Conservation (phyloP, 2,797 vertebrate genomes). For the Triplophysa bombifrons region DNA sequence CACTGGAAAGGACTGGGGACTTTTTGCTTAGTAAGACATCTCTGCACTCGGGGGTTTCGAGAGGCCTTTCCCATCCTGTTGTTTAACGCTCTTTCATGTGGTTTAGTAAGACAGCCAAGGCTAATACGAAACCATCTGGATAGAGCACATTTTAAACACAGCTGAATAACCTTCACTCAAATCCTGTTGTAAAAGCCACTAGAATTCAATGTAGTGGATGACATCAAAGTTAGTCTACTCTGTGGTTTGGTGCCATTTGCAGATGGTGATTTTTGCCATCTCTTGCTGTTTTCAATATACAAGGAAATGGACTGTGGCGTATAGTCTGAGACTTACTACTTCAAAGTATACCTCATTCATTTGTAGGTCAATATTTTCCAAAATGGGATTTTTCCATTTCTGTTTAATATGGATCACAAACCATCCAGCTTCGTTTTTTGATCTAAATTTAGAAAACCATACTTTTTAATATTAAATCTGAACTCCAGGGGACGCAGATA, state of each 20-base stretch:
- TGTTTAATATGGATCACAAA: background rate
- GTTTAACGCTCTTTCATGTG: constrained; percentile 47
- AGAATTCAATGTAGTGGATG: background rate
- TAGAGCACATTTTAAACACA: constrained; percentile 28
- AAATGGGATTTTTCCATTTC: background rate
- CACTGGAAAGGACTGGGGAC: background rate
- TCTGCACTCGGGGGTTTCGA: constrained; percentile 21
- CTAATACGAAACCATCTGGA: constrained; percentile 18
- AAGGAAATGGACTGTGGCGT: background rate
- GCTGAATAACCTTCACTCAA: constrained; percentile 35
- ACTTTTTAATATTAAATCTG: constrained; percentile 35
- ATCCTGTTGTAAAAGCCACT: constrained; percentile 16
- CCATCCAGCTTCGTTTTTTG: background rate
- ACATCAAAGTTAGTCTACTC: background rate
- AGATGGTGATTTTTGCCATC: background rate
- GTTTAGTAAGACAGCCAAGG: constrained; percentile 30
- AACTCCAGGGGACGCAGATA: constrained; percentile 15
- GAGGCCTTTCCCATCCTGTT: constrained; percentile 32
- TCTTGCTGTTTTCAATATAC: background rate
- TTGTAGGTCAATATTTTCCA: background rate
- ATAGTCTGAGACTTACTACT: background rate
- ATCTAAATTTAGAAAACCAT: background rate
- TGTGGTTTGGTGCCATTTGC: background rate
- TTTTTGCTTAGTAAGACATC: constrained; percentile 38
- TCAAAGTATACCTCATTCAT: background rate